These are phyloP conservation scores for Syrmaticus mikado DNA, from an alignment of 2,113 vertebrate genomes.

Conservation along the genomic window DNA sequence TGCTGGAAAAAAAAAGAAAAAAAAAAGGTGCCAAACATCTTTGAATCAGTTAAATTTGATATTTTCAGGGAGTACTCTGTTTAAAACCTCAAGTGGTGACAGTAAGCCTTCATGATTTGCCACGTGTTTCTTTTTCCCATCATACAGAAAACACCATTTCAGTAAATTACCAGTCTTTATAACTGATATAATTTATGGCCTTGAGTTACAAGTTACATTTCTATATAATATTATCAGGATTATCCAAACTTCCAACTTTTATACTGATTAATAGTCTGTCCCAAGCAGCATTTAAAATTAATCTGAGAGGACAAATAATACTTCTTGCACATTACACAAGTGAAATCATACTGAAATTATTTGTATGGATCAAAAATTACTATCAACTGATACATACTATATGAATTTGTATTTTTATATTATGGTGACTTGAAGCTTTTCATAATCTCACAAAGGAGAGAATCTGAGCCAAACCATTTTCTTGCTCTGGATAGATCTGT, in stretches of 20 bases:
- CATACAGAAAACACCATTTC: background rate
- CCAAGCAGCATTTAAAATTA: background rate
- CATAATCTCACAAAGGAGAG: background rate
- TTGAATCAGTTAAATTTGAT: background rate
- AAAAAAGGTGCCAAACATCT: conserved; percentile 16
- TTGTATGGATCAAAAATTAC: background rate
- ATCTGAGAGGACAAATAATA: background rate
- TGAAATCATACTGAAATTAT: background rate
- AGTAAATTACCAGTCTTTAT: background rate
- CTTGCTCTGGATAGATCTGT: background rate
- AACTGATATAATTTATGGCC: background rate
- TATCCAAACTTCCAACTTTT: background rate
- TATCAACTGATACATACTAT: background rate
- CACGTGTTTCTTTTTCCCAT: accelerated
- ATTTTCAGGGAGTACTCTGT: background rate
- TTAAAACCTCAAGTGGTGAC: background rate
- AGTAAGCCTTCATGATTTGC: background rate
- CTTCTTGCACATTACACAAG: background rate
- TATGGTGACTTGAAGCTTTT: background rate
- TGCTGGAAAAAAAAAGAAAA: background rate
- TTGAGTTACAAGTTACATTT: background rate
- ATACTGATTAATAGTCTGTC: background rate
- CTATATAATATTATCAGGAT: background rate
- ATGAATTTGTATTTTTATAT: background rate
- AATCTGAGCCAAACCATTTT: background rate